Evolutionary conservation across 2,888 invertebrate species (phyloP).

Genomic region (Cephus rjabovi): DNA sequence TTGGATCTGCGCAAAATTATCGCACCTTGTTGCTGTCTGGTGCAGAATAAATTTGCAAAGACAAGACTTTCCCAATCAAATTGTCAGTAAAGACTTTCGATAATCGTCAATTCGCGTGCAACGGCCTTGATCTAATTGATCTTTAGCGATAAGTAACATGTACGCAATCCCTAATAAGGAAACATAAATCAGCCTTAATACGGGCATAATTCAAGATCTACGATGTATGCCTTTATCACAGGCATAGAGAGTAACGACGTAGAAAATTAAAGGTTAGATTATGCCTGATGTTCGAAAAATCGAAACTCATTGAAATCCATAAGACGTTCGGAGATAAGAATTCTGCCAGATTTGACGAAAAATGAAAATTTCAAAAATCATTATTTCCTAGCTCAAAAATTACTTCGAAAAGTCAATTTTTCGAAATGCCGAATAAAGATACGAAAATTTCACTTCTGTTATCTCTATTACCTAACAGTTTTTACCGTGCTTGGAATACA

Average conservation of each 20-base stretch:
- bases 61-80: neutral
- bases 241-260: slow-evolving; percentile 26
- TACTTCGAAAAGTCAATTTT: neutral
- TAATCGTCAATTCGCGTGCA: neutral
- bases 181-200: slow-evolving; percentile 34
- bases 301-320: neutral
- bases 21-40: neutral
- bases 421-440: neutral
- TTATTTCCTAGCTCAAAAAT: neutral
- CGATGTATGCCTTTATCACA: slow-evolving; percentile 46
- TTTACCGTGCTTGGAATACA: neutral
- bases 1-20: neutral
- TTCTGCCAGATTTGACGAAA: neutral
- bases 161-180: slow-evolving; percentile 15
- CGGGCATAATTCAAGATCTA: slow-evolving; percentile 44
- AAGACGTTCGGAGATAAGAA: neutral
- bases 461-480: neutral
- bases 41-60: neutral
- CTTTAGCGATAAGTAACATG: neutral
- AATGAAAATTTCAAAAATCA: neutral
- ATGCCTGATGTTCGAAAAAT: slow-evolving; percentile 16
- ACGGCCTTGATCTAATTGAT: neutral
- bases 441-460: neutral
- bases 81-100: neutral
- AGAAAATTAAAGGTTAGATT: slow-evolving; percentile 38